Evolutionary conservation across 2,888 invertebrate genomes (phyloP).

Genomic region (Shargacucullia verbasci): DNA sequence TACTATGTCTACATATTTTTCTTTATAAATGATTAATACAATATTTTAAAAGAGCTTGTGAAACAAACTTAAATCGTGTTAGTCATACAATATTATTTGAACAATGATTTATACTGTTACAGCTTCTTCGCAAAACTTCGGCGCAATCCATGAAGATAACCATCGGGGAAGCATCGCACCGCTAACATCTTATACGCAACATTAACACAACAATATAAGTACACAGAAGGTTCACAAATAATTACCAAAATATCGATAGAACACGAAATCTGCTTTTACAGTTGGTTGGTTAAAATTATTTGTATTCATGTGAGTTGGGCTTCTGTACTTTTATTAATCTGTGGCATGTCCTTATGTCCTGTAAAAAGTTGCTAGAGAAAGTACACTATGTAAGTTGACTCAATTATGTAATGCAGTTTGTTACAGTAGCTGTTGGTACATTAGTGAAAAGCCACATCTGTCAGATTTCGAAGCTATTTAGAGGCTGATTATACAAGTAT

Average conservation of each 20-base stretch:
- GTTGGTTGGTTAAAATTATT: neutral
- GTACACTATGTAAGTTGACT: slow-evolving; percentile 23
- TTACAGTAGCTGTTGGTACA: slow-evolving; percentile 2
- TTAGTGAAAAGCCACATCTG: slow-evolving; percentile 10
- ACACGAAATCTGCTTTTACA: neutral
- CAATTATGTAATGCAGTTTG: slow-evolving; percentile 22
- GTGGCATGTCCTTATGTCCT: slow-evolving; percentile 11
- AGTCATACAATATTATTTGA: slow-evolving; percentile 2
- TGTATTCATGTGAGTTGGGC: too few relatives aligned
- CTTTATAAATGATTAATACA: neutral
- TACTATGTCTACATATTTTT: too few relatives aligned
- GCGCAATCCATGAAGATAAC: slow-evolving; percentile 75
- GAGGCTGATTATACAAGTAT: slow-evolving; percentile 9
- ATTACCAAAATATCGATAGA: neutral
- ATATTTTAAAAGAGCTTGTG: slow-evolving; percentile 45
- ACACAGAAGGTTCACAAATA: slow-evolving; percentile 19
- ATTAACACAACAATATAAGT: slow-evolving; percentile 21
- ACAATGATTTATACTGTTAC: slow-evolving; percentile 63
- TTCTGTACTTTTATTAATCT: slow-evolving; percentile 36
- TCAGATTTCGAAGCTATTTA: slow-evolving; percentile 18
- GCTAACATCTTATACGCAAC: slow-evolving; percentile 47
- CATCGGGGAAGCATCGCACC: slow-evolving; percentile 42
- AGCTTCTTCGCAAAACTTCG: slow-evolving; percentile 86
- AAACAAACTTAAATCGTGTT: slow-evolving; percentile 1
- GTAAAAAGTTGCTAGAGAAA: slow-evolving; percentile 1